These are phyloP conservation scores for Heliornis fulica DNA, from an alignment of 2,113 vertebrate genomes.

Conservation along the genomic window DNA sequence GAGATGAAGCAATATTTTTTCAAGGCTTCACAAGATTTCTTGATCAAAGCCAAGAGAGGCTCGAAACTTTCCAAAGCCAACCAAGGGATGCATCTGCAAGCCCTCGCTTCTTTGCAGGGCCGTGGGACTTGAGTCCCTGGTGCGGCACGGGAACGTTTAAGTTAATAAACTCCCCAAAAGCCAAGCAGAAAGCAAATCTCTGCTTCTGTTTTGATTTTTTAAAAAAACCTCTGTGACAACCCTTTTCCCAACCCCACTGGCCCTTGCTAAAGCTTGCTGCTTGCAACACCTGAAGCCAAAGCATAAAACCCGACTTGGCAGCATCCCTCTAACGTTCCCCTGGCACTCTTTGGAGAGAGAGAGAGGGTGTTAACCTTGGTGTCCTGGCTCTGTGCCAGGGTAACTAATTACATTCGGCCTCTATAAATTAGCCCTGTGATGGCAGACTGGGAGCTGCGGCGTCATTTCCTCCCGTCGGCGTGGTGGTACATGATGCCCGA, in stretches of 20 bases:
- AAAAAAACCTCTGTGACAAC: neutral
- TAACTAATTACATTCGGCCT: conserved; percentile 18
- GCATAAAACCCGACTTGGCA: neutral
- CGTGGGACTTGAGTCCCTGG: neutral
- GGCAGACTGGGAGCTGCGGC: neutral
- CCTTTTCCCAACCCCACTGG: neutral
- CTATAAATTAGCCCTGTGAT: neutral
- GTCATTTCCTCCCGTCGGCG: neutral
- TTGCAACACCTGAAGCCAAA: neutral
- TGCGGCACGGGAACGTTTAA: neutral
- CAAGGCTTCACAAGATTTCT: neutral
- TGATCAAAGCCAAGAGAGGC: neutral
- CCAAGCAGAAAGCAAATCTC: neutral
- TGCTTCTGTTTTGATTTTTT: neutral
- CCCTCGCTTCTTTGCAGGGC: neutral
- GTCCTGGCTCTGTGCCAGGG: conserved; percentile 6
- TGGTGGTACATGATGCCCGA: fast-evolving
- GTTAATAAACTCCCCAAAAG: neutral
- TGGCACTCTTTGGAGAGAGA: neutral
- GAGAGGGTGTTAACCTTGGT: conserved; percentile 34
- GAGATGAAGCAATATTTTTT: neutral
- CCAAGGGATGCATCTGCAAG: neutral
- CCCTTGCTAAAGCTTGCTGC: neutral
- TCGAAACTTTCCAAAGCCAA: neutral
- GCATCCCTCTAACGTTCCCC: neutral